These are phyloP conservation scores for Meriones psammophilus DNA, from an alignment of 2,797 vertebrate genomes.

Conservation along the genomic window DNA sequence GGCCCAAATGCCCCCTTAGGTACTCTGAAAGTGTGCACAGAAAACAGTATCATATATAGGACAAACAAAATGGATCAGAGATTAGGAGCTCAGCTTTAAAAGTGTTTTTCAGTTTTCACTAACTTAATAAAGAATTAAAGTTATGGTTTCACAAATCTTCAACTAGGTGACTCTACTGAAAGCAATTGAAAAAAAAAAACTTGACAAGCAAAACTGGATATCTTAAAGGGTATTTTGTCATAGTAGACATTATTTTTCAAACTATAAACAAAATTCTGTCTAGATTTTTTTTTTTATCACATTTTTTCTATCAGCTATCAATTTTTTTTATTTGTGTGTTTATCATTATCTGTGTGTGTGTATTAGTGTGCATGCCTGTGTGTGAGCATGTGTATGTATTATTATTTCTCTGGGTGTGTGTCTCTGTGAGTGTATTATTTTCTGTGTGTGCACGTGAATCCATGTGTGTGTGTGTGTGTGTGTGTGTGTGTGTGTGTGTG, in stretches of 20 bases:
- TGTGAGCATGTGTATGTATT: neutral
- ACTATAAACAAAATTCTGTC: neutral
- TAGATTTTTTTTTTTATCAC: neutral
- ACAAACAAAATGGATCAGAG: neutral
- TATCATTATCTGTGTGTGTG: too few relatives aligned
- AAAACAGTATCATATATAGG: neutral
- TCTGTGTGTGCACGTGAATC: neutral
- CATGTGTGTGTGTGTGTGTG: neutral
- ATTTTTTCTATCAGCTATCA: neutral
- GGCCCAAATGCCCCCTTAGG: conserved; percentile 10
- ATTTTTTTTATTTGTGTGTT: neutral
- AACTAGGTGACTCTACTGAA: neutral
- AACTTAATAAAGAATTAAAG: conserved; percentile 28
- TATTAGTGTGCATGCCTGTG: neutral
- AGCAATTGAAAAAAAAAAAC: neutral
- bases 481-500: neutral
- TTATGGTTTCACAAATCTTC: neutral
- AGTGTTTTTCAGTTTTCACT: conserved; percentile 13
- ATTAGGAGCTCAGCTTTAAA: neutral
- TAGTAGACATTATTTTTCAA: conserved; percentile 38
- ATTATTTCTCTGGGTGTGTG: neutral
- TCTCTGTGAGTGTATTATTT: too few relatives aligned
- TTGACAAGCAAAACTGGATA: neutral
- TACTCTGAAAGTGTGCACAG: conserved; percentile 5
- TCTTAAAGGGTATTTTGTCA: neutral